These are phyloP conservation scores for Montipora efflorescens DNA, from an alignment of 64 coral and sea anemone genomes.

Conservation along the genomic window DNA sequence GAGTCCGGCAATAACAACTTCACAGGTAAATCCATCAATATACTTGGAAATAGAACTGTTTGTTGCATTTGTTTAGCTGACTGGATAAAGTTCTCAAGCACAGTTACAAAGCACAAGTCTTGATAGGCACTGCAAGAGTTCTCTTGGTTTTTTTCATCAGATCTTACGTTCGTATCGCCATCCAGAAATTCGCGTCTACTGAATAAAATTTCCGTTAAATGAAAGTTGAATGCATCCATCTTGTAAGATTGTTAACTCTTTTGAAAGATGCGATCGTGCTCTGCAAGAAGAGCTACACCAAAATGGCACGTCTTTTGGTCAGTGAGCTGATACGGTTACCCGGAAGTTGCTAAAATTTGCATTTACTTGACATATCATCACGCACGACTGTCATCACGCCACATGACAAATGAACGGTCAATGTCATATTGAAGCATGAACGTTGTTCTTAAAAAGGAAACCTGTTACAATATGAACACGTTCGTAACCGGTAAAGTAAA, in stretches of 20 bases:
- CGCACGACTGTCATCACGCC: no score
- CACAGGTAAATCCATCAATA: slow-evolving; percentile 34
- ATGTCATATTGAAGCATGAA: no score
- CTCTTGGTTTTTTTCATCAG: neutral
- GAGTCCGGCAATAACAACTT: neutral
- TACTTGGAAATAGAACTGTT: slow-evolving; percentile 26
- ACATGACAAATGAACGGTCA: no score
- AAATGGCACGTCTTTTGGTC: no score
- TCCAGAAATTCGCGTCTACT: neutral
- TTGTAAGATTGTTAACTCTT: neutral
- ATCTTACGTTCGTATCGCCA: neutral
- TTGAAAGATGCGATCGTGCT: no score
- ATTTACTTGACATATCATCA: no score
- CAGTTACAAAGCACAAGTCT: neutral
- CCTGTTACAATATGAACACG: no score
- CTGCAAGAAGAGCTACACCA: no score
- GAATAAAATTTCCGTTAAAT: neutral
- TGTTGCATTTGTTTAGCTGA: neutral
- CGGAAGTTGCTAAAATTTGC: no score
- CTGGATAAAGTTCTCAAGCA: neutral
- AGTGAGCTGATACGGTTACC: no score
- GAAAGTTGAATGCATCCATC: neutral
- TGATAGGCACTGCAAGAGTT: neutral
- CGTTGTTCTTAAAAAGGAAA: no score
- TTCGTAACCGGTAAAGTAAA: no score